Evolutionary conservation across 2,888 invertebrate species (phyloP), one percentile per base, ranked within the genome.

Genomic region (Hirtodrosophila trivittata): DNA sequence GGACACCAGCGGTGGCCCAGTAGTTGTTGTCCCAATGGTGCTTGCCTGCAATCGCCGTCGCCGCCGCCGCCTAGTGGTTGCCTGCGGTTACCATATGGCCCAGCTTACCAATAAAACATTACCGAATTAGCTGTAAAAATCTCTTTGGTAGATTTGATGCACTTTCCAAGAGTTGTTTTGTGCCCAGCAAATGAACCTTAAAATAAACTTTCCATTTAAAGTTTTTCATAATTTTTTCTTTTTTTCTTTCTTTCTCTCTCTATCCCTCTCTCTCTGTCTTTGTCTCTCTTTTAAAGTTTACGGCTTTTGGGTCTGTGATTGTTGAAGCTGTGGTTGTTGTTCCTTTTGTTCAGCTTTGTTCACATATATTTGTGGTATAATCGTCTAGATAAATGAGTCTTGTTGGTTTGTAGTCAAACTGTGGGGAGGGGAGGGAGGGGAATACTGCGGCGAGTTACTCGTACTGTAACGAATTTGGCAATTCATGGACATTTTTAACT

Each of bases 131-230:
- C 58, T 57, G 51, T 30, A 43, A 54, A 49, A 70, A 57, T 50
- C 32, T 43, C 32, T 45, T 54, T 35, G 37, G 26, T 47, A 54
- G 45, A 71, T 67, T 77, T 75, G 65, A 47, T 71, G 55, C 67
- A 71, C 76, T 82, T 75, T 77, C 65, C 65, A 25, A 41, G 37
- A n/a, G 39, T 10, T 37, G 28, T 10, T 37, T 46, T 42, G 49
- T 43, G 39, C 41, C 47, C 47, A 56, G 18, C 60, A 75, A 81
- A 43, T 71, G 66, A 77, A 81, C 70, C 78, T 59, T 75, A 54
- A 77, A 71, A 68, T 85, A 46, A 57, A 84, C 78, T 78, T 71
- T 77, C 75, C 62, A 58, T 72, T 77, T 54, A 13, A 25, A 18
- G 30, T 25, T 21, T 35, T 28, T 46, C 28, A 28, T 28, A 28